Base-by-base conservation (phyloP, 2,888 invertebrate genomes). In the Gibbula magus region DNA sequence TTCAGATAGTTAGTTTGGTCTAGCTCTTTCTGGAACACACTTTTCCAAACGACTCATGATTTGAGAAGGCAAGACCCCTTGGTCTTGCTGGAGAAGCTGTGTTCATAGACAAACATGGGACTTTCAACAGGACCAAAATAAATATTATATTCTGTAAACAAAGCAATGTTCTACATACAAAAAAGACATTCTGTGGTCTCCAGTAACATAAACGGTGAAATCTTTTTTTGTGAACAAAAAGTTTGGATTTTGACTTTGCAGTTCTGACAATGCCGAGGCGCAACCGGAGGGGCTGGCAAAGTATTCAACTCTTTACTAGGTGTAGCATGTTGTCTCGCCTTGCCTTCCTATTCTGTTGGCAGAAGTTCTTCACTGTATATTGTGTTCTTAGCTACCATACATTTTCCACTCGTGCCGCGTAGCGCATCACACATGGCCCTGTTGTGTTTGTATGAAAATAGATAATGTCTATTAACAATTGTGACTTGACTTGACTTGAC, bases 221-320 rank as follows among this genome's bases (percentile, higher is more conserved):
- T 10, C 5, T 45, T 10, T 13, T 45, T 45, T 45, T 10, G 5
- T 10, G 13, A 45, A 45, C 10, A 45, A 45, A 45, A 45, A 35
- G 52, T 52, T n/a, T 54, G 32, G 32, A 54, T 75, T 77, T 77
- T 82, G 79, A 66, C 70, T 77, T 85, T 85, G 79, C 85, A 85
- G 85, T 85, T 84, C 75, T 85, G 81, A 84, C 85, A 45, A 80
- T 85, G 79, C 84, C 85, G 20, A 75, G 85, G 75, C 82, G 82
- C 54, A 79, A 74, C n/a, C 79, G 81, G 61, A 81, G 81, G 80
- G 75, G 81, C 70, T 82, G 83, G 85, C 88, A 86, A 89, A 88
- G 90, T 84, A 83, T 79, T 75, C 54, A 52, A 35, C 61, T 20
- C 13, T 77, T 75, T 39, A 20, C 77, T 78, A 67, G 39, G 67